Evolutionary conservation across 2,888 invertebrate species (phyloP), one percentile per base, ranked within the genome.

Genomic region (Sympetrum striolatum): DNA sequence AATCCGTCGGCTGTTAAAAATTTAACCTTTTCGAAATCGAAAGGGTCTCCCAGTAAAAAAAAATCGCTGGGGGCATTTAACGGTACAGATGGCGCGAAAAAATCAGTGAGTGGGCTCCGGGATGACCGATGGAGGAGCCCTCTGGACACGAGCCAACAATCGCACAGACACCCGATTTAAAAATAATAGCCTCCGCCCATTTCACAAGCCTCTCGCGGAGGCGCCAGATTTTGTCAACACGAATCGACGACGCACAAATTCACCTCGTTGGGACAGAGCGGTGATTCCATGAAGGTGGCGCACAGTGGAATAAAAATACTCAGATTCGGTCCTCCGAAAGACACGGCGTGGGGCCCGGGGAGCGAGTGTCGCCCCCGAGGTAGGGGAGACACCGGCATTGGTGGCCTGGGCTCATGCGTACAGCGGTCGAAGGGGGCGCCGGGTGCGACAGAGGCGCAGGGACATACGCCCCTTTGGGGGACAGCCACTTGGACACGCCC

Each of bases 371-470:
- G 15, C 90, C 4, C 1, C 6, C 73, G 25, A n/a, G 80, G 90
- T 31, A 37, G 35, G 90, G 35, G 18, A n/a, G n/a, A n/a, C n/a
- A n/a, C n/a, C n/a, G 31, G 60, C 90, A 90, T 90, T 90, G 90
- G 90, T 22, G 31, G 90, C 35, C 90, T 8, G 31, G 90, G 90
- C 60, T 90, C 90, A 90, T 90, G 90, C 90, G 90, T 90, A 73
- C 15, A 73, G 35, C 73, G n/a, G 60, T 15, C 18, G 60, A 35
- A 10, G 37, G 12, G 15, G 25, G n/a, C 37, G n/a, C n/a, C 6
- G 60, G n/a, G 60, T 22, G 60, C 22, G 60, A 60, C 22, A 60
- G 18, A n/a, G n/a, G 60, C 22, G 31, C 25, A 25, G 73, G 73
- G 73, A 73, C 10, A 48, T 15, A 48, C 31, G 15, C 64, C 90